A percentile compares a stretch with the other conserved stretches of the same genome.
Evolutionary conservation across 2,113 vertebrate genomes (phyloP).

Genomic region (Burhinus oedicnemus): DNA sequence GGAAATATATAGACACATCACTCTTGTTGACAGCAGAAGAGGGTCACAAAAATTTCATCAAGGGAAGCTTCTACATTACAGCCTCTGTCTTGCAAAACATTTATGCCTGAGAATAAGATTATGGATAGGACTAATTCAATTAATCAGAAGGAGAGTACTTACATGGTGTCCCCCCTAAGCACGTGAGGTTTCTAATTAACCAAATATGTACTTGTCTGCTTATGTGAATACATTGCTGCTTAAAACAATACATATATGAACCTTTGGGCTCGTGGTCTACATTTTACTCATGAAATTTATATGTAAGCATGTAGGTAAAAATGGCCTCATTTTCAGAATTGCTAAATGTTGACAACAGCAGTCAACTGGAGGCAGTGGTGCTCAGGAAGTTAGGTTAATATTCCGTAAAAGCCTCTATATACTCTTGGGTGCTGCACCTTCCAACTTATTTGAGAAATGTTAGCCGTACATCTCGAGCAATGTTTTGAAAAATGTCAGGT

Average conservation of each 20-base stretch:
- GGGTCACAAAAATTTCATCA: slow-evolving; percentile 67
- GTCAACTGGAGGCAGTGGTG: not conserved
- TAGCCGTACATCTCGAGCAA: not conserved
- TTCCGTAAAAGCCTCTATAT: not conserved
- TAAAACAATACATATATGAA: not conserved
- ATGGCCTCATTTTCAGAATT: not conserved
- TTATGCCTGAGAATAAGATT: not conserved
- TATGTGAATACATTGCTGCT: not conserved
- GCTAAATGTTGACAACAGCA: not conserved
- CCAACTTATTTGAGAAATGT: not conserved
- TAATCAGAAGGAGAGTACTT: not conserved
- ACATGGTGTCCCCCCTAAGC: not conserved
- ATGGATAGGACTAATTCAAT: not conserved
- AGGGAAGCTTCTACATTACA: not conserved
- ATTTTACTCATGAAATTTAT: not conserved
- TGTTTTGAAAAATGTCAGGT: not conserved
- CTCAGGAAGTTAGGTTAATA: not conserved
- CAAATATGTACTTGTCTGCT: not conserved
- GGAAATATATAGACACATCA: slow-evolving; percentile 52
- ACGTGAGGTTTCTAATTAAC: not conserved
- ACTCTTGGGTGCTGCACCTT: not conserved
- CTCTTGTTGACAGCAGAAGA: slow-evolving; percentile 50
- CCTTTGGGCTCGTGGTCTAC: not conserved
- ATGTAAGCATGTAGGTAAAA: not conserved
- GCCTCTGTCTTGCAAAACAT: slow-evolving; percentile 13